A percentile compares a stretch with the other conserved stretches of the same genome.
Conservation (phyloP, 2,797 vertebrate species). For the Acipenser transmontanus region DNA sequence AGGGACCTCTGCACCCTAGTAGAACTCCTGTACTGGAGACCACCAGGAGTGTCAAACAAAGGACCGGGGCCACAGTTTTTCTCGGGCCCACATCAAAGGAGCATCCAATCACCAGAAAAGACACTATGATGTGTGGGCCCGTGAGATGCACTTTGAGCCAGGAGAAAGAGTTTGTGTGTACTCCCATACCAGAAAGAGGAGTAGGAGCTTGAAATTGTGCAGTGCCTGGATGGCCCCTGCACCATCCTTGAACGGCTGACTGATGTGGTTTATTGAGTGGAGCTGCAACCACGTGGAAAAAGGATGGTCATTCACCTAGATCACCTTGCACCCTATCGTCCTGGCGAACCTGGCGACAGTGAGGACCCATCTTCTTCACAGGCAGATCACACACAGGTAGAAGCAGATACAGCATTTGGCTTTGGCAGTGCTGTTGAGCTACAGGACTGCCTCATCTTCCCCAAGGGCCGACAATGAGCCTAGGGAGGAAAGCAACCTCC, state of each 20-base stretch:
- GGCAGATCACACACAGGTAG: too few species aligned
- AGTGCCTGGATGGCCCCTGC: background rate
- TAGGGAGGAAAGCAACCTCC: too few species aligned
- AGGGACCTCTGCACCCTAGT: background rate
- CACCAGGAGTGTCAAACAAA: background rate
- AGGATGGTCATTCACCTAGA: background rate
- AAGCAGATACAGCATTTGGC: too few species aligned
- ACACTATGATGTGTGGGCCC: too few species aligned
- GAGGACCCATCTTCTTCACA: too few species aligned
- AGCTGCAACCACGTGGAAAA: background rate
- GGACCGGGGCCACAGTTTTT: background rate
- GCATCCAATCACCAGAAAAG: background rate
- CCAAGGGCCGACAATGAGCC: too few species aligned
- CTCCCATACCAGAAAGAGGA: background rate
- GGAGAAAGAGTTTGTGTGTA: background rate
- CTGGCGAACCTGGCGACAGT: too few species aligned
- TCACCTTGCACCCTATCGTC: background rate
- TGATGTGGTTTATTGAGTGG: background rate
- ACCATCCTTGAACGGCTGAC: background rate
- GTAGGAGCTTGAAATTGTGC: background rate
- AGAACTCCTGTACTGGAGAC: background rate
- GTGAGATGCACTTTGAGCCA: background rate
- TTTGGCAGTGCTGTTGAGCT: too few species aligned
- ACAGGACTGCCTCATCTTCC: too few species aligned
- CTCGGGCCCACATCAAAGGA: background rate